Conservation (phyloP, 2,888 invertebrate genomes). For the Cynaeus angustus region DNA sequence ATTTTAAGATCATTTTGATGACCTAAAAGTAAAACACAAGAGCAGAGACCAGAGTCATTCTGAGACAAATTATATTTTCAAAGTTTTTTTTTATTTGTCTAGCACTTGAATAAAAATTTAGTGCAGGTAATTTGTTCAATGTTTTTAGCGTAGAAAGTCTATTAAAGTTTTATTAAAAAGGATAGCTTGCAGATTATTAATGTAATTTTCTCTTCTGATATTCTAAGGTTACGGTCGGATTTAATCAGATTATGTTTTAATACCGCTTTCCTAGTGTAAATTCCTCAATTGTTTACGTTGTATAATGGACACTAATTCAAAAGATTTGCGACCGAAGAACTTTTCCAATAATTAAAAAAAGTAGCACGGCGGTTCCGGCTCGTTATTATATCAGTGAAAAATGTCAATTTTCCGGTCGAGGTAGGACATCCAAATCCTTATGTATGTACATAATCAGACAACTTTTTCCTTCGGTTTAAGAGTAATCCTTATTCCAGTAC, state of each 20-base stretch:
- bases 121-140: too few relatives aligned
- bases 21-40: too few relatives aligned
- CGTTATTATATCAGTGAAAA: too few relatives aligned
- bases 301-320: too few relatives aligned
- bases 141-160: neutral
- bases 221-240: neutral
- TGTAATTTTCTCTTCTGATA: constrained; percentile 6
- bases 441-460: neutral
- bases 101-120: neutral
- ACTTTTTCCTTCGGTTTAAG: constrained; percentile 3
- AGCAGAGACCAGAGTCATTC: too few relatives aligned
- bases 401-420: neutral
- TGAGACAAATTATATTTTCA: too few relatives aligned
- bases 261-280: neutral
- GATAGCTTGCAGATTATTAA: constrained; percentile 3
- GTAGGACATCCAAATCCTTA: neutral
- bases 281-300: neutral
- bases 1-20: too few relatives aligned
- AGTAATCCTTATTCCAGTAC: constrained; percentile 1
- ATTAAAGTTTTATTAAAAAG: constrained; percentile 8
- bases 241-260: neutral
- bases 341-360: too few relatives aligned
- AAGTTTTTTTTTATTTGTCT: neutral
- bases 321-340: too few relatives aligned
- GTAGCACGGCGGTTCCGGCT: too few relatives aligned